A percentile compares a stretch with the other conserved stretches of the same genome.
Evolutionary conservation across 2,113 vertebrate species (phyloP).

Genomic region (Myrmecophaga tridactyla): DNA sequence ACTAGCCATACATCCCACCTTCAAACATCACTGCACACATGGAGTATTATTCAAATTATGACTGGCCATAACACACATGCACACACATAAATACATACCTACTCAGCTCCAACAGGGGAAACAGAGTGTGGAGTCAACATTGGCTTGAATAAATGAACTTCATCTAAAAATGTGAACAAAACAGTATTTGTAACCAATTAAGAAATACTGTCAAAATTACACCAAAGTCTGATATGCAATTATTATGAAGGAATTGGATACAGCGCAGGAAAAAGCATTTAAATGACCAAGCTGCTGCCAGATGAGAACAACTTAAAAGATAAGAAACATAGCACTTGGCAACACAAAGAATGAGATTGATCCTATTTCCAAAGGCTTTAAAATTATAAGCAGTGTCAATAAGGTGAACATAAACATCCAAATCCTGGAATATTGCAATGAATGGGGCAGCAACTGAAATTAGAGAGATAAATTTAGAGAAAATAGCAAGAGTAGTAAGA

Average conservation of each 20-base stretch:
- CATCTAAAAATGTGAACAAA: conserved; percentile 22
- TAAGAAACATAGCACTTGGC: neutral
- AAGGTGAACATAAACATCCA: neutral
- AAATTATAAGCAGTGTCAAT: neutral
- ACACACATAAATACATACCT: neutral
- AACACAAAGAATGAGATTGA: neutral
- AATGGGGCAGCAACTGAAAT: neutral
- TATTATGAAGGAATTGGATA: neutral
- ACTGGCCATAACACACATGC: neutral
- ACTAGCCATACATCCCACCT: neutral
- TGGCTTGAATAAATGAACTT: conserved; percentile 44
- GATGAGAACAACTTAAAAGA: neutral
- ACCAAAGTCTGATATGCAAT: neutral
- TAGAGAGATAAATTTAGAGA: neutral
- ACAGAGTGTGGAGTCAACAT: neutral
- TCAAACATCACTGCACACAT: neutral
- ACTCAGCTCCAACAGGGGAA: neutral
- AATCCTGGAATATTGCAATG: conserved; percentile 3
- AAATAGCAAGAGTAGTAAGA: neutral
- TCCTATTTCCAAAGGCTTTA: conserved; percentile 27
- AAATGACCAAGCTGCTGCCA: neutral
- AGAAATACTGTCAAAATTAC: conserved; percentile 32
- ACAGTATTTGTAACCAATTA: neutral
- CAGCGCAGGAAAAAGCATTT: neutral
- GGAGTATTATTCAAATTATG: neutral